Percentiles rank a stretch among this genome's conserved stretches.
phyloP scores from a whole-genome alignment of 2,888 invertebrate species.

The Ischnus inquisitorius region DNA sequence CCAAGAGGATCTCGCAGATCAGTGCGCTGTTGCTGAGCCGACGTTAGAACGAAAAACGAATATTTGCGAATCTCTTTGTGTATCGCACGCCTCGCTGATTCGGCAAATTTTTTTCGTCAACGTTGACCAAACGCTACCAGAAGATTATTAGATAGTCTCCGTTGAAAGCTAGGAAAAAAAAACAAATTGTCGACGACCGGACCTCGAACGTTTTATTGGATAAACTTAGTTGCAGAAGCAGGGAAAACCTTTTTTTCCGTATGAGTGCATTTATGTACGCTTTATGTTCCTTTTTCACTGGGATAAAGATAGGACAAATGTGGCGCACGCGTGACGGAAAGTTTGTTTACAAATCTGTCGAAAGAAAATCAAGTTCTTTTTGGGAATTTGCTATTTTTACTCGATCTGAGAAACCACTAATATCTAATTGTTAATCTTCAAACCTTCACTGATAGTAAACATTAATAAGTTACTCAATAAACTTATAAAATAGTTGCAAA shows the following conservation, averaged over 20 bases:
- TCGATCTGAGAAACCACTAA: no score
- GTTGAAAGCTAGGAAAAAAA: background rate
- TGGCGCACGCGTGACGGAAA: background rate
- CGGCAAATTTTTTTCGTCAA: conserved; percentile 15
- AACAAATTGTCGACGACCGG: background rate
- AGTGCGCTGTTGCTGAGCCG: conserved; percentile 31
- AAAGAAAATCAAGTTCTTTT: no score
- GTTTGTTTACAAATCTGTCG: background rate
- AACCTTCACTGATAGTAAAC: no score
- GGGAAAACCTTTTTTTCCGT: background rate
- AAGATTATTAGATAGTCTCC: background rate
- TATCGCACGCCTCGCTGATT: background rate
- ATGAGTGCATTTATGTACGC: background rate
- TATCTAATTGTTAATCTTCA: no score
- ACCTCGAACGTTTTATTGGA: conserved; percentile 1
- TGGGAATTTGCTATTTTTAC: no score
- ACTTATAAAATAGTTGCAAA: no score
- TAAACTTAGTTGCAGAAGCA: conserved; percentile 6
- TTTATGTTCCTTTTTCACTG: background rate
- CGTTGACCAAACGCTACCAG: background rate
- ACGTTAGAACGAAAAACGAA: conserved; percentile 22
- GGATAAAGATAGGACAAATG: background rate
- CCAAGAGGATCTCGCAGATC: conserved; percentile 29
- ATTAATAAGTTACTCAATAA: no score
- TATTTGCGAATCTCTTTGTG: conserved; percentile 34